phyloP scores from a whole-genome alignment of 1,140 invertebrate genomes.

The Mesaphorura yosii region DNA sequence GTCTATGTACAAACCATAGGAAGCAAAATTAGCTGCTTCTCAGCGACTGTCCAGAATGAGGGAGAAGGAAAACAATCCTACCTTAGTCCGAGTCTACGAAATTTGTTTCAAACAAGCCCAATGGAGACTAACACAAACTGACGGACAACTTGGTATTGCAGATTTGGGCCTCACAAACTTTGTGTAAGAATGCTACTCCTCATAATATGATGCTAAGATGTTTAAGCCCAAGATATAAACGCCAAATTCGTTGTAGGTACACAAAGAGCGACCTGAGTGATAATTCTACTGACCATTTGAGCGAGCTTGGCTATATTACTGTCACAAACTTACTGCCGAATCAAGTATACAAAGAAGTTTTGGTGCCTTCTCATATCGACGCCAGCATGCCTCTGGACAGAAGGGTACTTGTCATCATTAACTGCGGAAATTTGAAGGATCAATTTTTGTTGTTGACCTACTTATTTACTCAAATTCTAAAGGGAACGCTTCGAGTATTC shows the following conservation, averaged over 20 bases:
- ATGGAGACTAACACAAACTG: slow-evolving; percentile 92
- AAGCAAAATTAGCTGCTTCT: slow-evolving; percentile 27
- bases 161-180: slow-evolving; percentile 93
- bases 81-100: slow-evolving; percentile 78
- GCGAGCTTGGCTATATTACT: slow-evolving; percentile 92
- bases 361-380: slow-evolving; percentile 74
- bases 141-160: slow-evolving; percentile 92
- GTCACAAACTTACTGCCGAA: slow-evolving; percentile 91
- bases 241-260: slow-evolving; percentile 55
- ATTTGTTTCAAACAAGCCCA: slow-evolving; percentile 98
- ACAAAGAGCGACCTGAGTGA: slow-evolving; percentile 93
- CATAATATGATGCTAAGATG: background rate
- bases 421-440: background rate
- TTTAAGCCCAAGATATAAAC: background rate
- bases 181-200: slow-evolving; percentile 49
- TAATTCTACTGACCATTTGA: slow-evolving; percentile 89
- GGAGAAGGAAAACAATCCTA: slow-evolving; percentile 51
- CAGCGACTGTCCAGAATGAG: slow-evolving; percentile 30
- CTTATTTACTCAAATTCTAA: background rate
- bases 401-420: slow-evolving; percentile 40
- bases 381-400: slow-evolving; percentile 80
- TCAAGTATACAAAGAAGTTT: slow-evolving; percentile 84
- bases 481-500: slow-evolving; percentile 68
- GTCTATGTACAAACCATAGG: too few species aligned
- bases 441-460: background rate